Evolutionary conservation across 2,797 vertebrate species (phyloP).

Genomic region (Pseudocheirus occidentalis): DNA sequence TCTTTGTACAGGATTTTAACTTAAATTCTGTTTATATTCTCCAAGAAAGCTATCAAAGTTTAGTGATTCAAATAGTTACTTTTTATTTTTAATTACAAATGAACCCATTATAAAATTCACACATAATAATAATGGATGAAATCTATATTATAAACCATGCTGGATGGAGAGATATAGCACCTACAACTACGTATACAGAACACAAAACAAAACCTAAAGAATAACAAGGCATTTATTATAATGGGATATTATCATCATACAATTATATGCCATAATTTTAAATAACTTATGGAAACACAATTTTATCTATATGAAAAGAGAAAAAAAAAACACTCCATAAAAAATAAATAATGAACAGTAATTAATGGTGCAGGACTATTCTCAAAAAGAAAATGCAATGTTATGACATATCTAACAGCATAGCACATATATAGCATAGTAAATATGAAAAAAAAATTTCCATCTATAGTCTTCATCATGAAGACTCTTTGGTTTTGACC

Average conservation of each 20-base stretch:
- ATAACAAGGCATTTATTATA: conserved; percentile 14
- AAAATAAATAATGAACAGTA: not conserved
- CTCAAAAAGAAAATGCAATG: conserved; percentile 30
- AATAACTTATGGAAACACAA: conserved; percentile 43
- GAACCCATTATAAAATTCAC: not conserved
- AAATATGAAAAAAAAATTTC: conserved; percentile 43
- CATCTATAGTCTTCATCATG: conserved; percentile 6
- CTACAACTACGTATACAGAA: not conserved
- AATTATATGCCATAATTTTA: conserved; percentile 11
- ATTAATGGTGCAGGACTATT: not conserved
- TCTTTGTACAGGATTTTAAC: conserved; percentile 30
- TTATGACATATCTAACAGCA: not conserved
- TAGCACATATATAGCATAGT: not conserved
- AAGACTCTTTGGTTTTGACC: not conserved
- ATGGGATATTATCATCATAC: not conserved
- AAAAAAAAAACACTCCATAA: conserved; percentile 17
- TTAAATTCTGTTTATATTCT: conserved; percentile 12
- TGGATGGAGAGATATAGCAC: not conserved
- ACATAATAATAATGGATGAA: conserved; percentile 43
- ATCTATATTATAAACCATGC: not conserved
- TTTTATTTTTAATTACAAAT: conserved; percentile 26
- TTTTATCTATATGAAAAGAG: conserved; percentile 8
- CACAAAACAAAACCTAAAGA: not conserved
- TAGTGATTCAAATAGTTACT: conserved; percentile 10
- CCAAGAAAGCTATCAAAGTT: conserved; percentile 20